These are phyloP conservation scores for Athalia circularis DNA, from an alignment of 2,888 invertebrate genomes.

Conservation along the genomic window DNA sequence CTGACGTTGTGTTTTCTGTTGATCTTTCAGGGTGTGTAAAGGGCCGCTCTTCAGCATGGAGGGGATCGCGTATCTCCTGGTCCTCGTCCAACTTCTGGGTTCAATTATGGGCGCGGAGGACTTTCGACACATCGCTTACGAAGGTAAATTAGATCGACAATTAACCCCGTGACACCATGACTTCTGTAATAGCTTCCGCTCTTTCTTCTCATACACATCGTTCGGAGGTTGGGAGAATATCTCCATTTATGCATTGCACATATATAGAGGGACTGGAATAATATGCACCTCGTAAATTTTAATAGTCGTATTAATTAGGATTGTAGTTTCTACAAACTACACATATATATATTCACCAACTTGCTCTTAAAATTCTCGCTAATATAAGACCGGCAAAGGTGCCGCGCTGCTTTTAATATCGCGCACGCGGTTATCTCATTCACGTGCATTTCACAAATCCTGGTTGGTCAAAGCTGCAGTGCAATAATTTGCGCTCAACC, in stretches of 20 bases:
- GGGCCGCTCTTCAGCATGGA: constrained; percentile 13
- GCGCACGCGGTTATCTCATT: not conserved
- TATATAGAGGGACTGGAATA: constrained; percentile 5
- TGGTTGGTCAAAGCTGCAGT: not conserved
- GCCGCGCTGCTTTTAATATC: constrained; percentile 6
- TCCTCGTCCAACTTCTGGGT: constrained; percentile 55
- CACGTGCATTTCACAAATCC: constrained; percentile 17
- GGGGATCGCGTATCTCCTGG: constrained; percentile 17
- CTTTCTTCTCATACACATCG: constrained; percentile 2
- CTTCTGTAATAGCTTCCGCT: constrained; percentile 30
- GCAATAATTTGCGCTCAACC: too few species aligned
- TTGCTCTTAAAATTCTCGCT: not conserved
- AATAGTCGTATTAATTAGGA: constrained; percentile 41
- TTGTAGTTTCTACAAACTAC: constrained; percentile 11
- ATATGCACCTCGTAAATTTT: constrained; percentile 40
- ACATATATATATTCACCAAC: not conserved
- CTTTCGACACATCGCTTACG: constrained; percentile 69
- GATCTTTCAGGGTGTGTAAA: not conserved
- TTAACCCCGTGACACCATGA: constrained; percentile 7
- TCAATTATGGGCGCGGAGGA: constrained; percentile 58
- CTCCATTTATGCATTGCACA: not conserved
- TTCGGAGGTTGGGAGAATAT: not conserved
- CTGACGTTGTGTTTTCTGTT: not conserved
- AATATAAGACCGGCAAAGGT: constrained; percentile 13
- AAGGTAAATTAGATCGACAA: constrained; percentile 60